These are phyloP conservation scores for Drosophila subquinaria DNA, from an alignment of 2,888 invertebrate species.

Conservation along the genomic window DNA sequence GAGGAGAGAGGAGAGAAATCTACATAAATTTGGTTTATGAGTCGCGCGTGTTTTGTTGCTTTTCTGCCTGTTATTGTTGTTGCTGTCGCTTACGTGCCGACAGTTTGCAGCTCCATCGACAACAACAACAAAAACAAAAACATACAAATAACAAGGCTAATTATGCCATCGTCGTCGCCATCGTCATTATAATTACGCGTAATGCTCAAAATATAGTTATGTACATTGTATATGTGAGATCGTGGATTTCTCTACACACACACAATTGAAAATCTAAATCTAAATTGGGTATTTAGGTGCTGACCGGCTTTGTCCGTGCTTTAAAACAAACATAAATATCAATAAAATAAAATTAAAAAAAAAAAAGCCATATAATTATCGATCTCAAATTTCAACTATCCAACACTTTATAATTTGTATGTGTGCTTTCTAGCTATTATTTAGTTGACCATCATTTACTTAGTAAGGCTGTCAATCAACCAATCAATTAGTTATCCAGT, in stretches of 20 bases:
- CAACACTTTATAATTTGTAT: too few relatives aligned
- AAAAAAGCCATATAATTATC: too few relatives aligned
- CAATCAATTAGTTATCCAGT: background rate
- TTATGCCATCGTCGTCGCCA: conserved; percentile 67
- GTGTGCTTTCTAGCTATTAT: background rate
- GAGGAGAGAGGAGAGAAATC: conserved; percentile 50
- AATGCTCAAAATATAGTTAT: conserved; percentile 48
- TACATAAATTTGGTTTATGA: conserved; percentile 72
- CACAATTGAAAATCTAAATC: background rate
- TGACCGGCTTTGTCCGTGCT: conserved; percentile 1
- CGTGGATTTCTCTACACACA: conserved; percentile 13
- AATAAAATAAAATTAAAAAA: too few relatives aligned
- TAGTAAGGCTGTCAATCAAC: background rate
- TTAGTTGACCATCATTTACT: background rate
- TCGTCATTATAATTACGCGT: conserved; percentile 68
- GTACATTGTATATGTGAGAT: conserved; percentile 20
- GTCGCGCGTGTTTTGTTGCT: conserved; percentile 59
- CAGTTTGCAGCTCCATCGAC: conserved; percentile 43
- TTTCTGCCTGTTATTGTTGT: conserved; percentile 17
- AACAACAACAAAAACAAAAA: conserved; percentile 31
- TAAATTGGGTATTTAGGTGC: background rate
- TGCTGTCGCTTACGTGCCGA: conserved; percentile 38
- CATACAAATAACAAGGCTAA: conserved; percentile 61
- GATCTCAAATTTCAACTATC: too few relatives aligned
- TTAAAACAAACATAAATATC: background rate